Evolutionary conservation across 2,113 vertebrate genomes (phyloP), one percentile per base, ranked within the genome.

Genomic region (Corythornis vintsioides): DNA sequence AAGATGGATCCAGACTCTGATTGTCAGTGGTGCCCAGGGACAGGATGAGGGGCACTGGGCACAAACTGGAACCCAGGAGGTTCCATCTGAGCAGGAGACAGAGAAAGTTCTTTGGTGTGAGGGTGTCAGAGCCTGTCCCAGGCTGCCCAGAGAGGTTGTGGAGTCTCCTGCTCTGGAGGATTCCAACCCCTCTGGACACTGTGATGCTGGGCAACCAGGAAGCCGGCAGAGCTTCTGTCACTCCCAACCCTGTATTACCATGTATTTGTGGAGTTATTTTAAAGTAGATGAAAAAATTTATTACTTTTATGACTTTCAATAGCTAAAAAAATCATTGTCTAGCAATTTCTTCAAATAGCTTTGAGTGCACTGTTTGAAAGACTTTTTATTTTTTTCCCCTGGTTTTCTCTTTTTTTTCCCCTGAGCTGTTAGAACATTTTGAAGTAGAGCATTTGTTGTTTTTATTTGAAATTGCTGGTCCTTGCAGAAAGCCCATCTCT

Each of bases 361-460:
- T 29, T 57, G 35, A 69, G 35, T 48, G 43, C 24, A 19, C 50
- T 63, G 17, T 55, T 78, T 72, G 67, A 69, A 85, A 83, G 6
- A 42, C 19, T 17, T 20, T n/a, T 78, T 63, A 60, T 79, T 33
- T 18, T 16, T 55, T 61, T 35, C 48, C 48, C 48, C 28, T 14
- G 10, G 9, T 12, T 26, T 43, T 28, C 9, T 4, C 4, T 33
- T 78, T 64, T 11, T 10, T 48, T 48, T 10, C 31, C 48, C 35
- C 48, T 31, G 4, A 10, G 63, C 71, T 80, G 43, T 77, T 72
- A 43, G 78, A 89, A 60, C 43, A 29, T 81, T 89, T 61, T 85
- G 45, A 90, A 94, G 80, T 17, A 28, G 21, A 91, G 15, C 38
- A 77, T 83, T 86, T 73, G 78, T 61, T 88, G 80, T 13, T 92